Evolutionary conservation across 2,888 invertebrate genomes (phyloP).

Genomic region (Abrostola triplasia): DNA sequence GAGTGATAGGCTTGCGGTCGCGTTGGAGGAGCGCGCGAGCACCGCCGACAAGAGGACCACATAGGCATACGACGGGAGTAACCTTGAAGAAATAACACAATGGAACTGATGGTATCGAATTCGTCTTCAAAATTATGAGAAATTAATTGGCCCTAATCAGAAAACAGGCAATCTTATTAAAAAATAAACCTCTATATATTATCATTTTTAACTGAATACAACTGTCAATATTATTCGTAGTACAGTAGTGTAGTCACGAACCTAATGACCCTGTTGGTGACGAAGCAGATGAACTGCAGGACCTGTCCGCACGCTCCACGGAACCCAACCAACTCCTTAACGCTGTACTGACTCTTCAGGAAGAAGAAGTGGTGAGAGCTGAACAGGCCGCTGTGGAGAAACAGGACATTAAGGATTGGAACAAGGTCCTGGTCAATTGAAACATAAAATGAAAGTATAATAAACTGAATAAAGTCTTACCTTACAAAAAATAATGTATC

Average conservation of each 20-base stretch:
- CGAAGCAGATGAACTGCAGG: slow-evolving; percentile 85
- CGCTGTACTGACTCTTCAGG: slow-evolving; percentile 82
- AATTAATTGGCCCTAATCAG: too few species aligned
- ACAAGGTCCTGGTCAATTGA: background rate
- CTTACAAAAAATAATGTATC: slow-evolving; percentile 90
- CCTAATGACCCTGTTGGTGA: slow-evolving; percentile 89
- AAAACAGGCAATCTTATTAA: too few species aligned
- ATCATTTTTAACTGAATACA: too few species aligned
- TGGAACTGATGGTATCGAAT: too few species aligned
- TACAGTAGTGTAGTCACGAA: slow-evolving; percentile 54
- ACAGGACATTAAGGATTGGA: background rate
- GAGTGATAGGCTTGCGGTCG: slow-evolving; percentile 77
- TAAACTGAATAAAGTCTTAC: slow-evolving; percentile 65
- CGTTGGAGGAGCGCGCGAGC: slow-evolving; percentile 62
- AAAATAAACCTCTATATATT: too few species aligned
- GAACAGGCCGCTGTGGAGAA: slow-evolving; percentile 87
- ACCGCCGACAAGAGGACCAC: slow-evolving; percentile 86
- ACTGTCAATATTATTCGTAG: too few species aligned
- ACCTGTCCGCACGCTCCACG: slow-evolving; percentile 82
- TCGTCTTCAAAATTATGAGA: too few species aligned
- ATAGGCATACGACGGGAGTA: slow-evolving; percentile 89
- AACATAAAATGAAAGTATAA: too few species aligned
- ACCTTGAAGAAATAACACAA: slow-evolving; percentile 70
- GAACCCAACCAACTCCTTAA: slow-evolving; percentile 81
- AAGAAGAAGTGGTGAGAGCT: slow-evolving; percentile 90